Evolutionary conservation across 1,140 invertebrate species (phyloP).

Genomic region (Eupristina koningsbergeri): DNA sequence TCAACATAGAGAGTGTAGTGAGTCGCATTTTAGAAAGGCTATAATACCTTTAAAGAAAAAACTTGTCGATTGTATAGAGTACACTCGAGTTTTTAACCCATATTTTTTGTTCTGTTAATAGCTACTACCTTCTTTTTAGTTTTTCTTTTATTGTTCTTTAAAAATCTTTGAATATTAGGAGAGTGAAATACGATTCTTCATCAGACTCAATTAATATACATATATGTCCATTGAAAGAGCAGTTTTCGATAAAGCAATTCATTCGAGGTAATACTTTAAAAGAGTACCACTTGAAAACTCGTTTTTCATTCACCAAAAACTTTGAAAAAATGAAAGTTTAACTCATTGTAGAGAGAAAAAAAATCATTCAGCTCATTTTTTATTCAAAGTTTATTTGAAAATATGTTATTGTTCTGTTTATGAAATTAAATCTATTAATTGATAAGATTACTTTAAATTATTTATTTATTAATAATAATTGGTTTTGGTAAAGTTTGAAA

Average conservation of each 20-base stretch:
- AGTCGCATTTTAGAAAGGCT: constrained; percentile 43
- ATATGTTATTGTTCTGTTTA: constrained; percentile 1
- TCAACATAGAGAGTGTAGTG: constrained; percentile 31
- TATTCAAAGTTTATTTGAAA: constrained; percentile 1
- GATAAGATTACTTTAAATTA: not conserved
- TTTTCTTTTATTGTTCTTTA: constrained; percentile 3
- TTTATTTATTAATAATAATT: constrained; percentile 15
- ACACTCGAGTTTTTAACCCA: constrained; percentile 25
- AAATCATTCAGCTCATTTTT: constrained; percentile 1
- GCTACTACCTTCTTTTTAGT: constrained; percentile 31
- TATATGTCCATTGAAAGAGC: constrained; percentile 31
- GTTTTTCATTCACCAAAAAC: constrained; percentile 34
- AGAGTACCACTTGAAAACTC: constrained; percentile 27
- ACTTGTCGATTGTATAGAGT: constrained; percentile 15
- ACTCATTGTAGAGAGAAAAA: not conserved
- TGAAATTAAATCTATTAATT: constrained; percentile 1
- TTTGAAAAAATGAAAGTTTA: constrained; percentile 30
- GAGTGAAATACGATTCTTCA: constrained; percentile 34
- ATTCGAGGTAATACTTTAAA: constrained; percentile 34
- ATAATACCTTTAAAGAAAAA: constrained; percentile 30
- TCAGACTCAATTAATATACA: constrained; percentile 38
- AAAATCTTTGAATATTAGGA: constrained; percentile 16
- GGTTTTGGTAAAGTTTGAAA: not conserved
- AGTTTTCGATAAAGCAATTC: constrained; percentile 18
- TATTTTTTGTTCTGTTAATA: not conserved